Base-by-base conservation (phyloP, 2,797 vertebrate genomes). In the Rhinogobio ventralis region DNA sequence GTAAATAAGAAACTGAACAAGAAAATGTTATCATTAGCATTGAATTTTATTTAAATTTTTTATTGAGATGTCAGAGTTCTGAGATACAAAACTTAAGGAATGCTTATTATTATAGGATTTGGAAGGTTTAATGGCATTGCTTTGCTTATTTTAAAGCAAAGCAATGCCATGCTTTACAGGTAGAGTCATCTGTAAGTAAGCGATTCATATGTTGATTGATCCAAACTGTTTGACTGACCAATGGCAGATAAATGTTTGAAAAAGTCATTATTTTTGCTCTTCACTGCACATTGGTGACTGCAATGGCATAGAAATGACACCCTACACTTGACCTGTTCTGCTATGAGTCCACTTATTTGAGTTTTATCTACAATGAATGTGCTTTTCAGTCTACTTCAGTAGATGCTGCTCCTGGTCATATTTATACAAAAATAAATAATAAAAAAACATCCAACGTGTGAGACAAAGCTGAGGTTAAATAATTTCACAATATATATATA, bases 41-140 rank as follows among this genome's bases (percentile, higher is more conserved):
- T 62, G 33, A 13, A 72, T 83, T 82, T 83, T 82, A 86, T 87
- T 77, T 82, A 45, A 30, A 10, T 62, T 62, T 55, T 62, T 28
- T 60, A n/a, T 28, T 80, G 46, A 20, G 13, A 60, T 71, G 17
- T 73, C 28, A 82, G 69, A 49, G 28, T 77, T 77, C n/a, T 77
- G n/a, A 60, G 10, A 81, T 13, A 14, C 11, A 55, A 55, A 79
- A 49, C 10, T 5, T 46, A 45, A 77, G 15, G 39, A 45, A 45
- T 28, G 55, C 25, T 62, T 14, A 62, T 42, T 69, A 17, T 67
- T 51, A 28, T 4, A 10, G 1, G 7, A 33, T 67, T 23, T 79
- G 46, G 30, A 51, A 79, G 19, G 19, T 20, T 62, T 20, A n/a
- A 57, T 36, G 20, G 49, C 7, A 36, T 75, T 73, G 19, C 20